Evolutionary conservation across 2,797 vertebrate genomes (phyloP).

Genomic region (Tragelaphus eurycerus): DNA sequence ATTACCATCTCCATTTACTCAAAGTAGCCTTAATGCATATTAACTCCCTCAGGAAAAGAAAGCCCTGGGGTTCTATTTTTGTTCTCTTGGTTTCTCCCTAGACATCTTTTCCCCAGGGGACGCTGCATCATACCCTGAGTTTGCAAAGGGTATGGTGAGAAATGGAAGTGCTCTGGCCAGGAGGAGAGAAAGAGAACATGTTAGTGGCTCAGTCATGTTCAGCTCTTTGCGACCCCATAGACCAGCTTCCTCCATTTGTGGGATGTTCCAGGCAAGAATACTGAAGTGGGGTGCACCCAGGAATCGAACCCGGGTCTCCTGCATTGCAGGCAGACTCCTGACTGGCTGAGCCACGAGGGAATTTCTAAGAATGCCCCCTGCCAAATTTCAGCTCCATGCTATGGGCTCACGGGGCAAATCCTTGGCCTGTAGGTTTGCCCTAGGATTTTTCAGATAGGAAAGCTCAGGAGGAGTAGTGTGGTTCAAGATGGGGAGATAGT

Average conservation of each 20-base stretch:
- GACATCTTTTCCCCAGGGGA: background rate
- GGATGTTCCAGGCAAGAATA: background rate
- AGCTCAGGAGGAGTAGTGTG: background rate
- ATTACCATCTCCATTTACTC: background rate
- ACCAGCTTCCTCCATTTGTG: background rate
- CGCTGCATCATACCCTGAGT: background rate
- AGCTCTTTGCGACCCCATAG: background rate
- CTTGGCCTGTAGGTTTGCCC: background rate
- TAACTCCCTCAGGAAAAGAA: background rate
- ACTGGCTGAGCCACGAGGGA: background rate
- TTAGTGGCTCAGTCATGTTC: background rate
- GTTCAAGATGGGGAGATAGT: background rate
- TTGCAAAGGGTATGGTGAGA: background rate
- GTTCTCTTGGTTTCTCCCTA: background rate
- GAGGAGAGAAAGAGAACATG: background rate
- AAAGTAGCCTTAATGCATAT: background rate
- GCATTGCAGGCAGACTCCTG: background rate
- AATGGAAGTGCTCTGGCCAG: background rate
- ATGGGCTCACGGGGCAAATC: background rate
- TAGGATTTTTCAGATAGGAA: background rate
- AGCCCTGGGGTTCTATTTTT: background rate
- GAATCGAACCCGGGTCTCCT: background rate
- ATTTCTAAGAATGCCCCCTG: background rate
- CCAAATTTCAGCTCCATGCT: background rate
- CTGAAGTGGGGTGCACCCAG: background rate